Evolutionary conservation across 2,113 vertebrate genomes (phyloP).

Genomic region (Rhizomys pruinosus): DNA sequence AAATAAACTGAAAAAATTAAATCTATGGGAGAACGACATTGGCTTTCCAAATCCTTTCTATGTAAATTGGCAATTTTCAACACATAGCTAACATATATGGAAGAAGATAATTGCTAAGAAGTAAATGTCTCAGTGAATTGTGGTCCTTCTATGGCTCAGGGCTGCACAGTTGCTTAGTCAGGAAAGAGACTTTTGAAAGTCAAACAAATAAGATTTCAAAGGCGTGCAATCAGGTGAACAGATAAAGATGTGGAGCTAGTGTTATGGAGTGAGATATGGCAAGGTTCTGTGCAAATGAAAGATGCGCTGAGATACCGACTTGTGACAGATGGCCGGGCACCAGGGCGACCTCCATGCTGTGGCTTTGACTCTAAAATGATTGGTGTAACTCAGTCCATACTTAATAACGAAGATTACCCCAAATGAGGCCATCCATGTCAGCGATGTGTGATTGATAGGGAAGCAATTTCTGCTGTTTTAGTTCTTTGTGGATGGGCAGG

Average conservation of each 20-base stretch:
- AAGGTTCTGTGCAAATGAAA: slow-evolving; percentile 13
- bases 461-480: slow-evolving; percentile 21
- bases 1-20: neutral
- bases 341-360: slow-evolving; percentile 9
- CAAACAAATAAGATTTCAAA: slow-evolving; percentile 31
- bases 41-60: neutral
- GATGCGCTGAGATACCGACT: neutral
- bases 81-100: neutral
- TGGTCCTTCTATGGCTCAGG: neutral
- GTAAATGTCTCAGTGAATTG: slow-evolving; percentile 50
- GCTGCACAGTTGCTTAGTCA: slow-evolving; percentile 53
- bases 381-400: neutral
- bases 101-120: slow-evolving; percentile 26
- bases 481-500: neutral
- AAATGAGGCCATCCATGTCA: slow-evolving; percentile 5
- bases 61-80: neutral
- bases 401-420: slow-evolving; percentile 49
- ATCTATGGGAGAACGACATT: neutral
- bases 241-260: slow-evolving; percentile 50
- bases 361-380: slow-evolving; percentile 32
- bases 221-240: slow-evolving; percentile 26
- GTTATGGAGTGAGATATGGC: neutral
- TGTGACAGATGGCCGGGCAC: neutral
- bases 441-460: neutral
- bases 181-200: neutral